Evolutionary conservation across 2,797 vertebrate species (phyloP).

Genomic region (Mormyrus proboscirostris): DNA sequence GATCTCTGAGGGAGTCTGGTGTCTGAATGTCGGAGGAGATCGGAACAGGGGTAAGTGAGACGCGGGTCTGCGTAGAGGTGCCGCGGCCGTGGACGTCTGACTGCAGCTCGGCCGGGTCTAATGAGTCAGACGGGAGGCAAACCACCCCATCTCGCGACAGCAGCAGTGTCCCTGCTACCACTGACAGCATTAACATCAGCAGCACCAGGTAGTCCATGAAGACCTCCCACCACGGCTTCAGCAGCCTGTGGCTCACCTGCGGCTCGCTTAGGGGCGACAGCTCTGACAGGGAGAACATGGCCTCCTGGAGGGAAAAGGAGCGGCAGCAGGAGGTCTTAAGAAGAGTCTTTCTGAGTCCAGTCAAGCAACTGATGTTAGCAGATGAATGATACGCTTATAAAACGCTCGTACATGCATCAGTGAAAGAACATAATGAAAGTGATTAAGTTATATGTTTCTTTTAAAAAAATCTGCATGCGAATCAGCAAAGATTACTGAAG

Average conservation of each 20-base stretch:
- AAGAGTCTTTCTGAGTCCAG: neutral
- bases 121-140: slow-evolving; percentile 59
- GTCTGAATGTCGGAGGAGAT: neutral
- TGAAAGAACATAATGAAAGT: neutral
- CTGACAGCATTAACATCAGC: slow-evolving; percentile 69
- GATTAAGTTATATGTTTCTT: neutral
- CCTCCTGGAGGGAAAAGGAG: neutral
- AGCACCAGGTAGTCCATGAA: slow-evolving; percentile 75
- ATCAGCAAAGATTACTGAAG: neutral
- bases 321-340: neutral
- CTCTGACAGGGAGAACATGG: slow-evolving; percentile 72
- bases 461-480: neutral
- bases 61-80: neutral
- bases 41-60: neutral
- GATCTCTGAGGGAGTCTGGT: neutral
- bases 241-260: slow-evolving; percentile 57
- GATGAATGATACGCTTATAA: neutral
- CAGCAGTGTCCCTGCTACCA: slow-evolving; percentile 67
- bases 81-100: slow-evolving; percentile 12
- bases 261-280: slow-evolving; percentile 56
- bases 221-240: slow-evolving; percentile 82
- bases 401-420: neutral
- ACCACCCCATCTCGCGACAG: slow-evolving; percentile 66
- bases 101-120: neutral
- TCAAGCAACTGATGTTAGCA: slow-evolving; percentile 20